A percentile compares a stretch with the other conserved stretches of the same genome.
Evolutionary conservation across 2,797 vertebrate genomes (phyloP).

Genomic region (Hypotaenidia philippensis): DNA sequence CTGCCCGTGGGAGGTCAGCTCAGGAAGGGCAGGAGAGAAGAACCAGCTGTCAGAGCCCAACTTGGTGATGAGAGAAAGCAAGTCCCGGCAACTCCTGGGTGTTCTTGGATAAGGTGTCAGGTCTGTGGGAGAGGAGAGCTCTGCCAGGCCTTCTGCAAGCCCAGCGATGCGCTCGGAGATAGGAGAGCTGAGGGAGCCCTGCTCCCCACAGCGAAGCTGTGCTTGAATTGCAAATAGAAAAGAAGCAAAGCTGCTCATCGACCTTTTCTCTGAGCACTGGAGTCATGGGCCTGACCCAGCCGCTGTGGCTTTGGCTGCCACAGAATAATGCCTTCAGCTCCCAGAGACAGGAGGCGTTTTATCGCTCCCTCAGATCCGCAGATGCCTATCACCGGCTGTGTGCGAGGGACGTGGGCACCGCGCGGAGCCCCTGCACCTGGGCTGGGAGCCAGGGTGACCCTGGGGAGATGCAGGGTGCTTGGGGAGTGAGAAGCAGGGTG

Average conservation of each 20-base stretch:
- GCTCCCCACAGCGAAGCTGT: background rate
- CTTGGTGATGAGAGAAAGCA: background rate
- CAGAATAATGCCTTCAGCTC: slow-evolving; percentile 57
- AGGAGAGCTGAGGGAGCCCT: background rate
- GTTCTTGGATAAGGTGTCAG: background rate
- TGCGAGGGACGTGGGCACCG: background rate
- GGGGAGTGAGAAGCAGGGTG: background rate
- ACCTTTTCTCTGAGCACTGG: slow-evolving; percentile 56
- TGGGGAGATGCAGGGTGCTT: background rate
- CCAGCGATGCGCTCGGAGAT: slow-evolving; percentile 26
- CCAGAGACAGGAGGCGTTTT: slow-evolving; percentile 28
- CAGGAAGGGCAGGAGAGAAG: background rate
- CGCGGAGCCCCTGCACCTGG: background rate
- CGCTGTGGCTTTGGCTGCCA: background rate
- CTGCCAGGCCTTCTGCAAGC: background rate
- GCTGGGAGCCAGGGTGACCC: background rate
- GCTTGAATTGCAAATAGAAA: slow-evolving; percentile 60
- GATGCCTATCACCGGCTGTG: background rate
- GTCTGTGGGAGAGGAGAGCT: background rate
- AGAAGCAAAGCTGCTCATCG: slow-evolving; percentile 37
- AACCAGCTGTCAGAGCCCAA: background rate
- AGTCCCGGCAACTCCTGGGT: background rate
- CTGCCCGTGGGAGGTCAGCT: background rate
- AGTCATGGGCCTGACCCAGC: slow-evolving; percentile 60
- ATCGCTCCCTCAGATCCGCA: background rate